Percentiles rank a stretch among this genome's conserved stretches.
These are phyloP conservation scores for Tympanuchus pallidicinctus DNA, from an alignment of 2,113 vertebrate species.

Conservation along the genomic window DNA sequence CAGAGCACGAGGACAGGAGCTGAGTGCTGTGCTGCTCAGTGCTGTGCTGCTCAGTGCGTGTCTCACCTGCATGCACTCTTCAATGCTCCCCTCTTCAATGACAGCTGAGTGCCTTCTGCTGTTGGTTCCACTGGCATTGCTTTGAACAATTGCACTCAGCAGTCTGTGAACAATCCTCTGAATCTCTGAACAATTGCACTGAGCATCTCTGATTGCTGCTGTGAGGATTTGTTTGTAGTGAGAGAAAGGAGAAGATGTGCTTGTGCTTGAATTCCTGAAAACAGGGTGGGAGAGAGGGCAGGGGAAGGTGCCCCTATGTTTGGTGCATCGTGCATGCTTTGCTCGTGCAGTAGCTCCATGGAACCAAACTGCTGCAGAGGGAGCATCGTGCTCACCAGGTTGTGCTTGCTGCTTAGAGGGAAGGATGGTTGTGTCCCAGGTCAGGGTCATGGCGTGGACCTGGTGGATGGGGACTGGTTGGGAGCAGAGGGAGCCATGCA, in stretches of 20 bases:
- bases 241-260: neutral
- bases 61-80: neutral
- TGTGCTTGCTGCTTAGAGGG: accelerated
- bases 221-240: neutral
- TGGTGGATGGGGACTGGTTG: neutral
- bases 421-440: neutral
- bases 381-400: neutral
- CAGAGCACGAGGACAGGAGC: neutral
- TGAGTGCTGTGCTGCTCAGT: too few species aligned
- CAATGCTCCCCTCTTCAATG: neutral
- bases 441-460: accelerated
- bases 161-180: too few species aligned
- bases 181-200: too few species aligned
- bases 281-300: neutral
- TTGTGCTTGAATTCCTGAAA: neutral
- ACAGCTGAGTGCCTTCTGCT: neutral
- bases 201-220: neutral
- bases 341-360: neutral
- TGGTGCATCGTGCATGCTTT: neutral
- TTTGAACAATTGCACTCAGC: neutral
- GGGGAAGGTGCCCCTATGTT: neutral
- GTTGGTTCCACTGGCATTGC: accelerated
- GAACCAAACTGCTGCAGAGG: neutral
- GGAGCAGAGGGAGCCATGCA: neutral
- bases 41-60: neutral